phyloP scores from a whole-genome alignment of 1,140 invertebrate genomes.

The Kradibia gibbosae region DNA sequence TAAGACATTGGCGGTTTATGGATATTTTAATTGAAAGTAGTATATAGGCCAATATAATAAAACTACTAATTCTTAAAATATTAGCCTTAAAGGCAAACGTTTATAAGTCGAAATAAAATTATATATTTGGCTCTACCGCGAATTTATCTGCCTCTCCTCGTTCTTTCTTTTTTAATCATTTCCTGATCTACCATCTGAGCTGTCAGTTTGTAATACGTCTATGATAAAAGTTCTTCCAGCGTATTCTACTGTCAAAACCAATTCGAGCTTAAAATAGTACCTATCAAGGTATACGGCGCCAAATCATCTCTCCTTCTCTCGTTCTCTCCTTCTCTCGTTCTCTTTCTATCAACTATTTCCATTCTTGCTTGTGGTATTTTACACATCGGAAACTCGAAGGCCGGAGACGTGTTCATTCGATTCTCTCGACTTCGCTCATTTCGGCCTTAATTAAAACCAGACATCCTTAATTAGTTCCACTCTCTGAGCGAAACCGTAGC shows the following conservation, averaged over 20 bases:
- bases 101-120: neutral
- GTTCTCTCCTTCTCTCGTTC: slow-evolving; percentile 19
- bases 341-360: slow-evolving; percentile 16
- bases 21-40: neutral
- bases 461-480: slow-evolving; percentile 53
- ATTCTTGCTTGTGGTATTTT: slow-evolving; percentile 20
- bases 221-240: neutral
- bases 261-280: slow-evolving; percentile 39
- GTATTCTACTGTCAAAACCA: slow-evolving; percentile 27
- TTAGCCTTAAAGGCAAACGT: neutral
- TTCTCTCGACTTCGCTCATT: slow-evolving; percentile 55
- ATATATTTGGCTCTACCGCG: neutral
- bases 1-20: too few species aligned
- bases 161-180: neutral
- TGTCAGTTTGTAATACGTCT: neutral
- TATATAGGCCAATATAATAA: neutral
- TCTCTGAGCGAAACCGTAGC: slow-evolving; percentile 27
- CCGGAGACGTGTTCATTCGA: slow-evolving; percentile 47
- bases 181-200: neutral
- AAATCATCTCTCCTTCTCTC: slow-evolving; percentile 6
- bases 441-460: slow-evolving; percentile 59
- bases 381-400: slow-evolving; percentile 25
- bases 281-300: neutral
- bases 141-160: neutral
- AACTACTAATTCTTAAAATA: neutral